phyloP scores from a whole-genome alignment of 1,140 invertebrate genomes.

The Sinella curviseta region DNA sequence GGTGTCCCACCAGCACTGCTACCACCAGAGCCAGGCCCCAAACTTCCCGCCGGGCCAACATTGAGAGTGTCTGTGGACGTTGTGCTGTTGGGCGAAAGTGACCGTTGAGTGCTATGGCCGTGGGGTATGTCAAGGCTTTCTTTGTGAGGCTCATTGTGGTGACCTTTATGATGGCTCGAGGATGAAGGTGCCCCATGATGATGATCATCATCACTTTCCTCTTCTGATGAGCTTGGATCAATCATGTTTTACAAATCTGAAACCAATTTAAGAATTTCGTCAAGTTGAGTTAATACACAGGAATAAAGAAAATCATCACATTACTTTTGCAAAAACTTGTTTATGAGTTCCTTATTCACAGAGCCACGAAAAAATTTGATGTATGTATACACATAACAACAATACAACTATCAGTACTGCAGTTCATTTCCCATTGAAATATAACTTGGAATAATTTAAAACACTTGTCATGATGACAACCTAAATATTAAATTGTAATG shows the following conservation, averaged over 20 bases:
- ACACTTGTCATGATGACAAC: no score
- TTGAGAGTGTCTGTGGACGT: conserved; percentile 40
- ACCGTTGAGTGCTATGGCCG: conserved; percentile 28
- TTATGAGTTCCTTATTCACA: no score
- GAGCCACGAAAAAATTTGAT: no score
- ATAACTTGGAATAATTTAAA: no score
- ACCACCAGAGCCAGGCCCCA: conserved; percentile 32
- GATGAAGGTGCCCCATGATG: conserved; percentile 52
- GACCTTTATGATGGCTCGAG: conserved; percentile 50
- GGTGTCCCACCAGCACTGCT: conserved; percentile 50
- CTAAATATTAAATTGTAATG: no score
- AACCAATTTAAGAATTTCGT: neutral
- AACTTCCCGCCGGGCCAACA: conserved; percentile 25
- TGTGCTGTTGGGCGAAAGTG: conserved; percentile 36
- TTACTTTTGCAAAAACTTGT: no score
- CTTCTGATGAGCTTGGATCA: conserved; percentile 84
- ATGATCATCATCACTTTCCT: conserved; percentile 82
- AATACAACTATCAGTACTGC: no score
- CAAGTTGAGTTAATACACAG: neutral
- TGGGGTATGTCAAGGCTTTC: conserved; percentile 23
- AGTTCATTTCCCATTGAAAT: no score
- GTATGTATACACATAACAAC: no score
- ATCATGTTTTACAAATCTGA: conserved; percentile 64
- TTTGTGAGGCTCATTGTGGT: conserved; percentile 40
- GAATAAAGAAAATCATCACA: neutral